These are phyloP conservation scores for Gymnocephalus cernua DNA, from an alignment of 2,113 vertebrate species.

Conservation along the genomic window DNA sequence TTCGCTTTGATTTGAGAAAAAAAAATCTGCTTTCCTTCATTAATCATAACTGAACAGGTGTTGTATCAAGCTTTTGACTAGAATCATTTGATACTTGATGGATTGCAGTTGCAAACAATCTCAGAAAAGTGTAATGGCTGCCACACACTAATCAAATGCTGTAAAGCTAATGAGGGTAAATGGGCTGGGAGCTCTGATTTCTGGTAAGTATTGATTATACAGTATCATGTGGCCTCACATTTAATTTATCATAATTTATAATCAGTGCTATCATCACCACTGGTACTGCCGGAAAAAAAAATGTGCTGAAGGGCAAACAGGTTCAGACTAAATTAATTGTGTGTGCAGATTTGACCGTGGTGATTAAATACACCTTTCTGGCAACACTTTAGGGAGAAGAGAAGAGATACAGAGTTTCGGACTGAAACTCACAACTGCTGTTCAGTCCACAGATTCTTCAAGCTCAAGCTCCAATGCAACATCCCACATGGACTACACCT, in stretches of 20 bases:
- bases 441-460: slow-evolving; percentile 59
- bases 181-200: slow-evolving; percentile 36
- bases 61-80: slow-evolving; percentile 32
- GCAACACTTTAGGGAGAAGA: slow-evolving; percentile 38
- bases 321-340: slow-evolving; percentile 16
- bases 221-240: slow-evolving; percentile 37
- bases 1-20: slow-evolving; percentile 13
- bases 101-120: slow-evolving; percentile 45
- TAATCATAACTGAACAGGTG: slow-evolving; percentile 45
- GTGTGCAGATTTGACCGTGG: slow-evolving; percentile 32
- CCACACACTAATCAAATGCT: slow-evolving; percentile 46
- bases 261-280: slow-evolving; percentile 36
- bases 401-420: slow-evolving; percentile 50
- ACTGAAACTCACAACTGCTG: slow-evolving; percentile 56
- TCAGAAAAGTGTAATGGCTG: slow-evolving; percentile 47
- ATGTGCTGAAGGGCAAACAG: slow-evolving; percentile 41
- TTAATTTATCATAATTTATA: slow-evolving; percentile 53
- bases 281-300: background rate
- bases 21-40: slow-evolving; percentile 17
- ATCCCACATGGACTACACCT: slow-evolving; percentile 44
- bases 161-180: slow-evolving; percentile 57
- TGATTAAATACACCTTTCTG: slow-evolving; percentile 53
- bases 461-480: slow-evolving; percentile 43
- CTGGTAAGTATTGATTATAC: slow-evolving; percentile 59
- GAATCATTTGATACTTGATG: slow-evolving; percentile 48